These are phyloP conservation scores for Teinopalpus imperialis DNA, from an alignment of 2,888 invertebrate genomes.

Conservation along the genomic window DNA sequence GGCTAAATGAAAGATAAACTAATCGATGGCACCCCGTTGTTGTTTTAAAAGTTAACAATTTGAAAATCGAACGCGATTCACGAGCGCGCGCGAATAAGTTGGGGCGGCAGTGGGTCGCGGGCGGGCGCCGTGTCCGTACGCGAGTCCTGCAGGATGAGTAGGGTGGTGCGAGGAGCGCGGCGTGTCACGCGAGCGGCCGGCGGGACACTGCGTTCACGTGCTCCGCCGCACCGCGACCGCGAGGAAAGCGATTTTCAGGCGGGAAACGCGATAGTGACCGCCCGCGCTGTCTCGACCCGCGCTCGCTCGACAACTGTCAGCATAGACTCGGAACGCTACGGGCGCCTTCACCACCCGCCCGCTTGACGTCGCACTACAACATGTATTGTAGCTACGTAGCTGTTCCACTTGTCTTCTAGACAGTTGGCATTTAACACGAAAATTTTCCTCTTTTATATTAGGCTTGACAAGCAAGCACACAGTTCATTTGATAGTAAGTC, in stretches of 20 bases:
- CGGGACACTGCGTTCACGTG: constrained; percentile 80
- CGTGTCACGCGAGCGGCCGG: constrained; percentile 78
- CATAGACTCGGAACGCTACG: constrained; percentile 36
- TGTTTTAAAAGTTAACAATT: constrained; percentile 51
- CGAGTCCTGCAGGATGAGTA: constrained; percentile 52
- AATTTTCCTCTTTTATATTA: too few relatives aligned
- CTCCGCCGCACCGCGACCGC: constrained; percentile 58
- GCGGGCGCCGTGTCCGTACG: constrained; percentile 61
- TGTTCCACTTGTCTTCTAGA: too few relatives aligned
- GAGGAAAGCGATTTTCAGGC: constrained; percentile 80
- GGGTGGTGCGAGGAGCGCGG: constrained; percentile 57
- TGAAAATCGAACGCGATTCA: constrained; percentile 41
- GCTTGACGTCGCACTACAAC: constrained; percentile 31
- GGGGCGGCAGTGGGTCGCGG: constrained; percentile 57
- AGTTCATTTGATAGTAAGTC: too few relatives aligned
- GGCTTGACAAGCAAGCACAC: too few relatives aligned
- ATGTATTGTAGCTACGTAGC: constrained; percentile 25
- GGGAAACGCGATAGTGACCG: constrained; percentile 76
- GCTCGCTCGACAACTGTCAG: constrained; percentile 67
- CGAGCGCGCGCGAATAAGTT: constrained; percentile 46
- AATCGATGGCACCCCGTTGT: constrained; percentile 55
- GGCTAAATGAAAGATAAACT: constrained; percentile 51
- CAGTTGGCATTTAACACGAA: too few relatives aligned
- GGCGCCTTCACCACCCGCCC: constrained; percentile 36
- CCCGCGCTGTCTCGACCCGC: constrained; percentile 68